phyloP scores from a whole-genome alignment of 2,113 vertebrate genomes.

The Nannospalax galili region DNA sequence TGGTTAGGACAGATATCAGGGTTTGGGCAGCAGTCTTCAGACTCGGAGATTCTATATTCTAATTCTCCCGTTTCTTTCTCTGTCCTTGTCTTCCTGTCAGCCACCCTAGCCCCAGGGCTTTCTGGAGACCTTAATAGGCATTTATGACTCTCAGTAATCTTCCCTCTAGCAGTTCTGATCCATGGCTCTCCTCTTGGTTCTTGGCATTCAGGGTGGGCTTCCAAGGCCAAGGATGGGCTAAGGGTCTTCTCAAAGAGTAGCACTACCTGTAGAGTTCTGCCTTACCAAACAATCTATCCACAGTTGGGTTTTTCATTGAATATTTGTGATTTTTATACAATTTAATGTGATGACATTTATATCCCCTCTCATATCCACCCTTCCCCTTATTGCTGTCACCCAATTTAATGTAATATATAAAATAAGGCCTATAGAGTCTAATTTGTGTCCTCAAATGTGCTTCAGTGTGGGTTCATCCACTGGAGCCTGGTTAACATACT shows the following conservation, averaged over 20 bases:
- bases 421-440: too few relatives aligned
- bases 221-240: slow-evolving; percentile 67
- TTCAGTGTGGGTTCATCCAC: too few relatives aligned
- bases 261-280: neutral
- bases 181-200: slow-evolving; percentile 62
- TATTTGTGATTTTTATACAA: too few relatives aligned
- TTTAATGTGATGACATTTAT: too few relatives aligned
- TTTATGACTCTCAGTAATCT: neutral
- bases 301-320: too few relatives aligned
- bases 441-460: too few relatives aligned
- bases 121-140: slow-evolving; percentile 56
- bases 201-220: slow-evolving; percentile 62
- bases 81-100: too few relatives aligned
- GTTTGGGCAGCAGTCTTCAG: neutral
- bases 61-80: neutral
- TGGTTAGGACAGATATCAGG: neutral
- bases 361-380: too few relatives aligned
- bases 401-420: too few relatives aligned
- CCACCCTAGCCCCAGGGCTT: neutral
- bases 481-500: too few relatives aligned
- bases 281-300: rapidly evolving
- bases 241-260: neutral
- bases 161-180: slow-evolving; percentile 63
- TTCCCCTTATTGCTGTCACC: too few relatives aligned
- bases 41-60: neutral